Conservation (phyloP, 2,797 vertebrate species). For the Cyclura pinguis region DNA sequence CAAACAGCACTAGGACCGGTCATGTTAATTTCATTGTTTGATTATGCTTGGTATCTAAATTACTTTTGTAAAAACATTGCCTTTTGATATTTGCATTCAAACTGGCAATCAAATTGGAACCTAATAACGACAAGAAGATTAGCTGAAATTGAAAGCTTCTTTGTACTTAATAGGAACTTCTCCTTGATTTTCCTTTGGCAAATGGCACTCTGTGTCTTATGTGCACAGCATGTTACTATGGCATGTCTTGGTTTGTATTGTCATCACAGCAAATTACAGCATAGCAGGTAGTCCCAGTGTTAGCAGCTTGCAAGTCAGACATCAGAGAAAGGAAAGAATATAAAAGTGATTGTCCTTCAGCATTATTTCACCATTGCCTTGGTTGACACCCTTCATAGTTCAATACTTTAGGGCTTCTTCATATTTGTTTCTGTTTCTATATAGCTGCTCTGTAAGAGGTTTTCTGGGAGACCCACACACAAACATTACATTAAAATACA, state of each 20-base stretch:
- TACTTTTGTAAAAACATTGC: accelerated
- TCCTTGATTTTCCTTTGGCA: not conserved
- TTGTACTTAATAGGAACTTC: not conserved
- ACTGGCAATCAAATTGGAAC: not conserved
- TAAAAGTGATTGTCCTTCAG: too few species aligned
- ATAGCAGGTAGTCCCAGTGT: not conserved
- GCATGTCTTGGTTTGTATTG: not conserved
- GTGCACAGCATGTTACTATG: not conserved
- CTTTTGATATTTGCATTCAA: not conserved
- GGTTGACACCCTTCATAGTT: not conserved
- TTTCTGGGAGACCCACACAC: not conserved
- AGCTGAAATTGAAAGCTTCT: too few species aligned
- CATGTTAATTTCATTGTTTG: not conserved
- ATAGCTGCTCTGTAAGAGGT: not conserved
- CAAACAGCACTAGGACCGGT: not conserved
- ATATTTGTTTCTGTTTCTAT: not conserved
- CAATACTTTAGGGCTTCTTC: not conserved
- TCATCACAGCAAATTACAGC: not conserved
- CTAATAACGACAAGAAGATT: too few species aligned
- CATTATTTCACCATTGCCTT: not conserved
- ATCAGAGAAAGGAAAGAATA: too few species aligned
- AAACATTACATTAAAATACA: too few species aligned
- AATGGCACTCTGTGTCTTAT: not conserved
- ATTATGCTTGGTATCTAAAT: not conserved
- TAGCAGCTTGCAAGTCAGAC: not conserved